Base-by-base conservation (phyloP, 2,113 vertebrate species). In the Puntigrus tetrazona region DNA sequence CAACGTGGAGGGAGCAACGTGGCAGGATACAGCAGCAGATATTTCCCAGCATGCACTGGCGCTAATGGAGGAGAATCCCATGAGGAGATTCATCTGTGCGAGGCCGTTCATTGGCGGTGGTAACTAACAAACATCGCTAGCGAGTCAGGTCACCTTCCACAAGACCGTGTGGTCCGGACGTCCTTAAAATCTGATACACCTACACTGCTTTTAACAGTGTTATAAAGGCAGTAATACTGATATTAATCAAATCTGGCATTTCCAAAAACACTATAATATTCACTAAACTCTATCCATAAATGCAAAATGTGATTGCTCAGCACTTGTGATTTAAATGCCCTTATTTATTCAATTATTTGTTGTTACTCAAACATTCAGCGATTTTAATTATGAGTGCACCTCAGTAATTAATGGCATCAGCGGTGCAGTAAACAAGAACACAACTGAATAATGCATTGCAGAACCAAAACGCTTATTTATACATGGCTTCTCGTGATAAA, bases 21-120 rank as follows among this genome's bases (percentile, higher is more conserved):
- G 87, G 85, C 79, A 84, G 85, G 73, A 85, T 88, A 59, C 69
- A 70, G 78, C 36, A 83, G 76, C 61, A 50, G 78, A 85, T 82
- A 36, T 90, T 87, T 88, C 88, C 88, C 89, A 88, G 81, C 81
- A 89, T 89, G 52, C 89, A 77, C 2, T 63, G 63, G 70, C 29
- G 8, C 45, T 78, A 79, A 85, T 67, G 70, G 79, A 83, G 72
- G 65, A 31, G 43, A 70, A 72, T 82, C 57, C 57, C 47, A 80
- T 5, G 67, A 83, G 82, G 77, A 36, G 78, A 27, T 78, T 29
- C 4, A 29, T 36, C 38, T 25, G 50, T 31, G 27, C 1, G 22
- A 50, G 63, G 18, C 2, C 1, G 45, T 72, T 82, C 20, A 82
- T 72, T 72, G 78, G 50, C 63, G n/a, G 57, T 27, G 45, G 69